Conservation (phyloP, 2,113 vertebrate species). For the Strix aluco region DNA sequence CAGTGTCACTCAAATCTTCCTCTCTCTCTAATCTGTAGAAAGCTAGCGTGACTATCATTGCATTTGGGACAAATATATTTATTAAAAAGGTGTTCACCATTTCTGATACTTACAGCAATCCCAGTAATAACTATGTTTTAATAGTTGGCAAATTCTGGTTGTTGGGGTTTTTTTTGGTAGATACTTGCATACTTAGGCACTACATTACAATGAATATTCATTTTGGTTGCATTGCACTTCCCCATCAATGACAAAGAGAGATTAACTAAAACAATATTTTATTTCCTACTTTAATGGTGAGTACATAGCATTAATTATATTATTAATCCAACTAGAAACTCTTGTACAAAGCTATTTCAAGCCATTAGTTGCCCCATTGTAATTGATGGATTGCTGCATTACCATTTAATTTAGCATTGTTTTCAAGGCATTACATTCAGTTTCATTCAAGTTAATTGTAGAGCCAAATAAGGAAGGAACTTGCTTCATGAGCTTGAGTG, state of each 20-base stretch:
- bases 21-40: background rate
- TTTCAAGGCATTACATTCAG: constrained; percentile 70
- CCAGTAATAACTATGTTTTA: background rate
- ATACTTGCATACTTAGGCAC: background rate
- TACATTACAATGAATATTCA: constrained; percentile 44
- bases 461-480: constrained; percentile 71
- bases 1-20: background rate
- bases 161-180: background rate
- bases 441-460: constrained; percentile 75
- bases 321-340: constrained; percentile 77
- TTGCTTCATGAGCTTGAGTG: constrained; percentile 58
- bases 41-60: background rate
- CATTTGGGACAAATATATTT: background rate
- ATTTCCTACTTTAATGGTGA: constrained; percentile 70
- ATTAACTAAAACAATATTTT: constrained; percentile 77
- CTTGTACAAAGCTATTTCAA: constrained; percentile 73
- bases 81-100: background rate
- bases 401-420: constrained; percentile 80
- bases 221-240: constrained; percentile 44
- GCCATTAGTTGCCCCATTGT: constrained; percentile 58
- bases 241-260: constrained; percentile 52
- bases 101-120: background rate
- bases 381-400: constrained; percentile 79
- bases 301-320: constrained; percentile 73
- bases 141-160: background rate